Evolutionary conservation across 2,888 invertebrate genomes (phyloP), one percentile per base, ranked within the genome.

Genomic region (Actias luna): DNA sequence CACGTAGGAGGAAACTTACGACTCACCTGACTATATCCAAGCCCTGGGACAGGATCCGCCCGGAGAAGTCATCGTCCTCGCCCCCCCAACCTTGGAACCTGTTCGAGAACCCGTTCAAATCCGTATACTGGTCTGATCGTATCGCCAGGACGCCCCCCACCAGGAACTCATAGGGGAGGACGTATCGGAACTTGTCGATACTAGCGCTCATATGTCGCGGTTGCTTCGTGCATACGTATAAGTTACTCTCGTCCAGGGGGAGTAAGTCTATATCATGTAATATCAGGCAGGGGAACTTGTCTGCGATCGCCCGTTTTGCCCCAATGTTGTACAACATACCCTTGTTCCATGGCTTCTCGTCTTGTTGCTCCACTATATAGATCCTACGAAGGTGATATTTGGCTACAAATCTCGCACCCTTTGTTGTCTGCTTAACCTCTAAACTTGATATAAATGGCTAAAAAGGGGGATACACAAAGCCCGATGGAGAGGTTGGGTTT

Each of bases 231-330:
- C 98, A 98, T 0, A 95, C 96, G 84, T 98, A 98, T 61, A 98
- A 93, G 87, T 98, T 98, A 61, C 94, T 94, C 27, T 94, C 93
- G 84, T 96, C 96, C 65, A 96, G 88, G 0, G 98, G 98, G 72
- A 99, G 93, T 62, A 98, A 88, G 91, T 98, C 98, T 31, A 98
- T 96, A 82, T 98, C 98, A 78, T 98, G 98, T 69, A 98, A 95
- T 64, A 98, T 95, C 62, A 98, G 95, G 81, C 98, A 99, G 0
- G 95, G 95, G 85, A 94, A 97, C 64, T 94, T 93, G 65, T 94
- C 93, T 65, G 94, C 94, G 5, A 95, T 93, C 0, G 97, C 97
- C 73, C 96, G 95, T 50, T 93, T 89, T 1, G 96, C 97, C 0
- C 98, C 98, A 65, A 97, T 94, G 81, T 98, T 98, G 76, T 98